Base-by-base conservation (phyloP, 2,888 invertebrate genomes). In the Holacanthella duospinosa region DNA sequence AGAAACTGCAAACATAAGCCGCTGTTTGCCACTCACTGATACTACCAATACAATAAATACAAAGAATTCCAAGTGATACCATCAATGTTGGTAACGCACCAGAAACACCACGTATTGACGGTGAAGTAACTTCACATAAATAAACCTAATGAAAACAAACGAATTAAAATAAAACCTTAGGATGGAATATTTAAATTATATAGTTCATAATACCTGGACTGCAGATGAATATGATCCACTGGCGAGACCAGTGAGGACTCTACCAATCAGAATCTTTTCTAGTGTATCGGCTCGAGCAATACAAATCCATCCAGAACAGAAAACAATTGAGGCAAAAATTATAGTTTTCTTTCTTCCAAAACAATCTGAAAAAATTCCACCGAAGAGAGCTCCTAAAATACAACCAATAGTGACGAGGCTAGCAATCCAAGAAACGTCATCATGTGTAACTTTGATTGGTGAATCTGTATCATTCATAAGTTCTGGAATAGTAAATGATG, bases 91-190 rank as follows among this genome's bases (percentile, higher is more conserved):
- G 73, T 2, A 71, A 61, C n/a, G 71, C 68, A 1, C 73, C 73
- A 1, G 67, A 66, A 16, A 67, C 68, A 24, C 71, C 71, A 36
- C 73, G 43, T 12, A 73, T 59, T 43, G 65, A 62, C 0, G 71
- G 69, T n/a, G 71, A 70, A 1, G 68, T 69, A 25, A 73, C 70
- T 62, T 73, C 73, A 54, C 71, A 71, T 24, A 73, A 66, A 53
- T 73, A 73, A 29, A 73, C 73, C 70, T 71, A n/a, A n/a, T n/a
- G n/a, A n/a, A n/a, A n/a, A n/a, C n/a, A n/a, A n/a, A n/a, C n/a
- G n/a, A n/a, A n/a, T n/a, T n/a, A 43, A 59, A 48, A 25, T 2
- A 26, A 44, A 57, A 2, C 29, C 21, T 24, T 12, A 58, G 25
- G 28, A 27, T 43, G 28, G 28, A 24, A 54, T 25, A 25, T 48